These are phyloP conservation scores for Pitangus sulphuratus DNA, from an alignment of 2,797 vertebrate genomes.

Conservation along the genomic window DNA sequence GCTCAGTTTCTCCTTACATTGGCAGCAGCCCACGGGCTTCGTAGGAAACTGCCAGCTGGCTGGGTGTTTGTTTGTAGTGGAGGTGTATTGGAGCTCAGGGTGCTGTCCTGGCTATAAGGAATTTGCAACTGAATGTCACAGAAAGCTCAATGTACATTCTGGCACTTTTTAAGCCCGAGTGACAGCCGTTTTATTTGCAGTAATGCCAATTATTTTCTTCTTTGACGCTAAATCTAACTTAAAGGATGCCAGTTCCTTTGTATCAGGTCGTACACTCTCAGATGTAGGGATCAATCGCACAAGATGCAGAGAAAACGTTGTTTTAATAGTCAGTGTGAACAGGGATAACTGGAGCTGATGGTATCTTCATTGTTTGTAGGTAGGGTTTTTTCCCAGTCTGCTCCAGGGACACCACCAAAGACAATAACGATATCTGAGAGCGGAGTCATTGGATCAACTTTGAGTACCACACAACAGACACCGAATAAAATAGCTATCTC, in stretches of 20 bases:
- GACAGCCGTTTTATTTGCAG: background rate
- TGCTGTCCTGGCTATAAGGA: background rate
- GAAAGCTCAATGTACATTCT: background rate
- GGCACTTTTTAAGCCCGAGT: fast-evolving
- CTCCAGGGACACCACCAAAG: conserved; percentile 87
- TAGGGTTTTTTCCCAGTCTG: conserved; percentile 88
- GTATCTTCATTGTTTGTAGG: conserved; percentile 79
- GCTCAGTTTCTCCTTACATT: background rate
- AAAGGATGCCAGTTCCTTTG: background rate
- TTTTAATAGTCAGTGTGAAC: background rate
- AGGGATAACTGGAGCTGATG: conserved; percentile 27
- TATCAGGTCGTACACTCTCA: background rate
- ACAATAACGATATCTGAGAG: conserved; percentile 90
- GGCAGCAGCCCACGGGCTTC: background rate
- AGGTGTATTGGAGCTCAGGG: background rate
- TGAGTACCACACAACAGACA: conserved; percentile 85
- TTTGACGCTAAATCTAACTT: background rate
- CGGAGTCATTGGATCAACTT: conserved; percentile 78
- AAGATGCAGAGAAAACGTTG: background rate
- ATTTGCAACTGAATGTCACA: background rate
- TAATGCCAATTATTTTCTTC: background rate
- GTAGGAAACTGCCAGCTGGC: background rate
- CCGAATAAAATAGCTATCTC: conserved; percentile 97
- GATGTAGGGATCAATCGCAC: background rate
- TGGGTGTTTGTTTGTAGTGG: background rate